phyloP scores from a whole-genome alignment of 92 coral and sea anemone genomes.

The Ricordea florida region DNA sequence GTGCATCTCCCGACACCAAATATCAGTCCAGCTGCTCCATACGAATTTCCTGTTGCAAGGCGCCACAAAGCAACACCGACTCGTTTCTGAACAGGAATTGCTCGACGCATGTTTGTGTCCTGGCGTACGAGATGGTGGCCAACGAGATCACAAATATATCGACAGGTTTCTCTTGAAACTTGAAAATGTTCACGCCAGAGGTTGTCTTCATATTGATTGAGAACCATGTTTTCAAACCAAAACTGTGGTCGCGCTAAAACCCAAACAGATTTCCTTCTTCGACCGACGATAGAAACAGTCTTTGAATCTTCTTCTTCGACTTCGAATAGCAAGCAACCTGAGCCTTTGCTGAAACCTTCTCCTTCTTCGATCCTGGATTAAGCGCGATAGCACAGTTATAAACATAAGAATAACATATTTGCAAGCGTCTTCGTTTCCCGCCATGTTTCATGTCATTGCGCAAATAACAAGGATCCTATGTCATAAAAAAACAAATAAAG shows the following conservation, averaged over 20 bases:
- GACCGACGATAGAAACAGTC: slow-evolving; percentile 1
- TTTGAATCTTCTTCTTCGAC: slow-evolving; percentile 8
- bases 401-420: slow-evolving; percentile 1
- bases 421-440: slow-evolving; percentile 2
- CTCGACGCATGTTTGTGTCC: no score
- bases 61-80: no score
- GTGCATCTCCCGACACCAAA: no score
- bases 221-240: background rate
- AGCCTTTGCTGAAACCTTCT: slow-evolving; percentile 16
- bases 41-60: no score
- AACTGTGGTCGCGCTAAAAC: slow-evolving; percentile 4
- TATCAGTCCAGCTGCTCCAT: no score
- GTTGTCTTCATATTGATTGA: background rate
- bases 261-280: slow-evolving; percentile 11
- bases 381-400: slow-evolving; percentile 9
- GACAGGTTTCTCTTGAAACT: no score
- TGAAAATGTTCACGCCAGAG: no score
- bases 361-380: slow-evolving; percentile 16
- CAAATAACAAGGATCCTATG: background rate
- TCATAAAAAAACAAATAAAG: background rate
- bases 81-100: no score
- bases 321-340: slow-evolving; percentile 6
- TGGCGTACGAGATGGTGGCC: no score
- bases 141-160: no score
- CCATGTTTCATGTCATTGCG: background rate